Evolutionary conservation across 2,113 vertebrate species (phyloP).

Genomic region (Shinisaurus crocodilurus): DNA sequence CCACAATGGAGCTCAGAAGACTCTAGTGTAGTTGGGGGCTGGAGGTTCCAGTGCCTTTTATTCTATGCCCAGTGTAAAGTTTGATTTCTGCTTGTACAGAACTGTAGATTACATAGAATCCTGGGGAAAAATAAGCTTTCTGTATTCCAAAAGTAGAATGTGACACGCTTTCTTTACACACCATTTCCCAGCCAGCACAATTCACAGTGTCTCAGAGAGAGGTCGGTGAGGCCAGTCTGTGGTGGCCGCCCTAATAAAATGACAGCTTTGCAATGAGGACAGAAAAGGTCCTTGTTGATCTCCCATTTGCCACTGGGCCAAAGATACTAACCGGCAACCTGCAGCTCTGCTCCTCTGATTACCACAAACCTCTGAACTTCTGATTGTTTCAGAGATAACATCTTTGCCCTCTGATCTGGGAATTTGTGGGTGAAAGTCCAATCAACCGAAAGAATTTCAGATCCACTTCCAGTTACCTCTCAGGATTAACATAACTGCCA

Average conservation of each 20-base stretch:
- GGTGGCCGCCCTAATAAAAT: background rate
- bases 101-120: background rate
- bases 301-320: background rate
- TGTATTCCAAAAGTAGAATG: background rate
- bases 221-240: background rate
- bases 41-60: background rate
- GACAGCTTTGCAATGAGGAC: background rate
- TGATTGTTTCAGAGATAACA: background rate
- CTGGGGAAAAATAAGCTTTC: background rate
- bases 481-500: background rate
- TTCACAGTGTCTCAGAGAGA: background rate
- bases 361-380: background rate
- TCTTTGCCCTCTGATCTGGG: background rate
- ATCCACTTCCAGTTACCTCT: background rate
- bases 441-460: background rate
- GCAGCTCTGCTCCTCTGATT: background rate
- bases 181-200: background rate
- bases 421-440: conserved; percentile 31
- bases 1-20: no score
- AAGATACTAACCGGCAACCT: background rate
- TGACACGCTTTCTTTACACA: background rate
- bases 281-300: background rate
- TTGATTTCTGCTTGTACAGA: background rate
- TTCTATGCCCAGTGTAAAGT: background rate
- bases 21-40: no score